phyloP scores from a whole-genome alignment of 2,113 vertebrate species.

The Canis aureus region DNA sequence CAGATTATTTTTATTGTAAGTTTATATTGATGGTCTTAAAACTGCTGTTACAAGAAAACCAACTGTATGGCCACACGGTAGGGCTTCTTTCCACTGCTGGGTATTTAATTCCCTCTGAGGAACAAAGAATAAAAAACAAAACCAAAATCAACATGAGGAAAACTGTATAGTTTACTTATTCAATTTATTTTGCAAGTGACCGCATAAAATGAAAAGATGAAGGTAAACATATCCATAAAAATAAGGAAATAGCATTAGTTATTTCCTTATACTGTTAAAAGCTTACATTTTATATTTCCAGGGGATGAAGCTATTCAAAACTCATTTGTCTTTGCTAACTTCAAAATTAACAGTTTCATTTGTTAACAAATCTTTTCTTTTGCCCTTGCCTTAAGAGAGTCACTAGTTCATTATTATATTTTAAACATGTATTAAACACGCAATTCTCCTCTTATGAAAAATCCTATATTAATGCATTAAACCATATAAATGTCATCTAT shows the following conservation, averaged over 20 bases:
- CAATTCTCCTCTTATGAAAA: not conserved
- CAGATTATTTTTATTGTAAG: not conserved
- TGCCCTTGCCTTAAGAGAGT: not conserved
- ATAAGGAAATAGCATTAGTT: not conserved
- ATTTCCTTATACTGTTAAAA: not conserved
- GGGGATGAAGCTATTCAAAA: not conserved
- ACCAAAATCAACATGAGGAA: not conserved
- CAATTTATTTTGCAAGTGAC: not conserved
- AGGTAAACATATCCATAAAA: not conserved
- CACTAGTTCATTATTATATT: not conserved
- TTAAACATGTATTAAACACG: not conserved
- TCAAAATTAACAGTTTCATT: not conserved
- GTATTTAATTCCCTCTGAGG: not conserved
- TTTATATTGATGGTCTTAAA: not conserved
- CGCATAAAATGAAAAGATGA: not conserved
- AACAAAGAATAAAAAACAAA: not conserved
- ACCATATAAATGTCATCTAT: not conserved
- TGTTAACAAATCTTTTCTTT: not conserved
- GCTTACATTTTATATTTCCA: not conserved
- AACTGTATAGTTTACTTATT: not conserved
- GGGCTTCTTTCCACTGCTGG: not conserved
- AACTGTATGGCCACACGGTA: not conserved
- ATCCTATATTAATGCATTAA: not conserved
- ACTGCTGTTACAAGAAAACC: not conserved
- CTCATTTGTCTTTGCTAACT: not conserved